Evolutionary conservation across 64 coral and sea anemone species (phyloP).

Genomic region (Stichodactyla helianthus): DNA sequence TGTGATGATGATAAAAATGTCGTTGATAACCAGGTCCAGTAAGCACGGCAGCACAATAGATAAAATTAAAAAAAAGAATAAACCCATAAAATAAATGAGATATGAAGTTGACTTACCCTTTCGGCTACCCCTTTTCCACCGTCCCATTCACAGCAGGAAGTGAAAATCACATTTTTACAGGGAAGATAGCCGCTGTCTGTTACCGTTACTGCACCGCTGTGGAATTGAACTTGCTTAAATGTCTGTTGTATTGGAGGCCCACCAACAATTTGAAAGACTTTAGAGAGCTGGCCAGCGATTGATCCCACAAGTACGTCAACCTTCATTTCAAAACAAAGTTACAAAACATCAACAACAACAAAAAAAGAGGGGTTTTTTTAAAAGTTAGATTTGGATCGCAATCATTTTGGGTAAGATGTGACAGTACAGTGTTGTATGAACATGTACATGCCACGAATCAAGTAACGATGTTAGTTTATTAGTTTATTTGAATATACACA

Average conservation of each 20-base stretch:
- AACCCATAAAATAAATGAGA: background rate
- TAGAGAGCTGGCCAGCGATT: background rate
- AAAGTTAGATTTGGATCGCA: too few species aligned
- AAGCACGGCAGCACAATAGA: too few species aligned
- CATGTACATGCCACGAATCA: too few species aligned
- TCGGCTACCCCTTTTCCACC: background rate
- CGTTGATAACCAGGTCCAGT: too few species aligned
- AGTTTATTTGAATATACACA: too few species aligned
- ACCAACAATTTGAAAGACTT: background rate
- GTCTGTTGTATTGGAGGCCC: background rate
- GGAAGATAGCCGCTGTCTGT: background rate
- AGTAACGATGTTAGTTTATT: too few species aligned
- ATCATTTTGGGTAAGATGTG: too few species aligned
- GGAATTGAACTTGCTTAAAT: background rate
- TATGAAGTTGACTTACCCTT: background rate
- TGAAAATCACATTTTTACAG: constrained; percentile 29
- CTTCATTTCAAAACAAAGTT: background rate
- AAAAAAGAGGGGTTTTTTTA: too few species aligned
- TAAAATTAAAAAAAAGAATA: too few species aligned
- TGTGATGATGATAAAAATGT: too few species aligned
- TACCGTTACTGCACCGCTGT: background rate
- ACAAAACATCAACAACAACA: too few species aligned
- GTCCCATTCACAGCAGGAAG: constrained; percentile 21
- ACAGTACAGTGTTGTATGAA: too few species aligned
- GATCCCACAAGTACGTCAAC: background rate